Conservation (phyloP, 2,888 invertebrate genomes). For the Cantharis rufa region DNA sequence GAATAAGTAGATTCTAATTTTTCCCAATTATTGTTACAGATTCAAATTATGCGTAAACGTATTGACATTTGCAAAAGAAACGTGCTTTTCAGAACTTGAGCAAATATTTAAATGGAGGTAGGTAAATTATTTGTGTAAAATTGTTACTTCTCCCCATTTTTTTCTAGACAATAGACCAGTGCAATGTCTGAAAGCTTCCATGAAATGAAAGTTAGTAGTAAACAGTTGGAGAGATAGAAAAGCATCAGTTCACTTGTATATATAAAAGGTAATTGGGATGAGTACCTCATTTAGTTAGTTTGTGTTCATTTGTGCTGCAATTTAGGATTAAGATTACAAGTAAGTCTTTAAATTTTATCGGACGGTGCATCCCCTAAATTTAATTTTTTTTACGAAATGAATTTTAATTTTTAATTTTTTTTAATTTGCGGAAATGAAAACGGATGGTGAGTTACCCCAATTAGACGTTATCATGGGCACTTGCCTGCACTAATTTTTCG, state of each 20-base stretch:
- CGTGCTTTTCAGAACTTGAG: background rate
- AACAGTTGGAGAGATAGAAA: constrained; percentile 37
- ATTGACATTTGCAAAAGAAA: background rate
- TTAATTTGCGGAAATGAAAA: background rate
- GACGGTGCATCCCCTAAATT: background rate
- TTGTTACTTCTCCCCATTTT: background rate
- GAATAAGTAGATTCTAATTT: too few relatives aligned
- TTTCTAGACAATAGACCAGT: constrained; percentile 21
- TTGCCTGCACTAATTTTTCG: background rate
- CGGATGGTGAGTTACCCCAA: background rate
- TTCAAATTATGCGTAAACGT: background rate
- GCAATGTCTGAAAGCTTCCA: constrained; percentile 6
- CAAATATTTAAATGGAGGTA: background rate
- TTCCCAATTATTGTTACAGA: background rate
- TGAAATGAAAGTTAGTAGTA: constrained; percentile 22
- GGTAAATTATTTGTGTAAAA: background rate
- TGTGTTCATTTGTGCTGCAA: constrained; percentile 40
- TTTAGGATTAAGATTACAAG: constrained; percentile 38
- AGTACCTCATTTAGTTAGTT: constrained; percentile 45
- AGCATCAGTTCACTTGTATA: constrained; percentile 42
- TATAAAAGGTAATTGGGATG: constrained; percentile 46
- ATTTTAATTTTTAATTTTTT: background rate
- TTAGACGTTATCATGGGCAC: background rate
- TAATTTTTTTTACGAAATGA: background rate
- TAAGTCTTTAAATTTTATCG: constrained; percentile 17